Base-by-base conservation (phyloP, 2,797 vertebrate species). In the Euthynnus affinis region DNA sequence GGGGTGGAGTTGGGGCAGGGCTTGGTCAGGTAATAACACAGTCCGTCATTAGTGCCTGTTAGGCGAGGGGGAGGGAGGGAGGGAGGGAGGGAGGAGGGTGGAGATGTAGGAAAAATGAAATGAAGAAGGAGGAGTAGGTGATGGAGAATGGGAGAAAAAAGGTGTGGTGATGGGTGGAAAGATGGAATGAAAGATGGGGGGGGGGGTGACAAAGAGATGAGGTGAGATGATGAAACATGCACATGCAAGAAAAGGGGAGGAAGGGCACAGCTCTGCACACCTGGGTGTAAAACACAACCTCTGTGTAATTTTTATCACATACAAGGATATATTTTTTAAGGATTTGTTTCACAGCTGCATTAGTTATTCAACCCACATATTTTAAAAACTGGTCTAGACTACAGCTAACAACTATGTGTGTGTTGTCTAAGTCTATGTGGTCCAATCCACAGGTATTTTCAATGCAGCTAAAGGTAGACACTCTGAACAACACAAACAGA, bases 21-120 rank as follows among this genome's bases (percentile, higher is more conserved):
- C 14, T 56, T 92, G 44, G 94, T 97, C 87, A 99, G 96, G 94
- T 95, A 96, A 89, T 95, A 94, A 95, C 98, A 98, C 92, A 99
- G 95, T 71, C 98, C 98, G 0, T 99, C 97, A 71, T 98, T 96
- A 95, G 44, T 90, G 77, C 97, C 98, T 99, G 90, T 57, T 57
- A 61, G 44, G 52, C 76, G 77, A 72, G 60, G 67, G 64, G 77
- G 74, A 59, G 67, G 64, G 61, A 78, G 74, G 77, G 66, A 60
- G 18, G 52, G 3, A 34, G 52, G 48, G 61, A 63, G 34, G 60
- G 71, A 73, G 81, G 71, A 79, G 46, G 80, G 82, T 82, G 60
- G 49, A 53, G 48, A 52, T 60, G 59, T 37, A 32, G 61, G 51
- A 44, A 56, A 72, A 69, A 25, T 14, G 61, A 62, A 69, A 52